A percentile compares a stretch with the other conserved stretches of the same genome.
phyloP scores from a whole-genome alignment of 2,113 vertebrate species.

The Cyprinodon brontotheroides region DNA sequence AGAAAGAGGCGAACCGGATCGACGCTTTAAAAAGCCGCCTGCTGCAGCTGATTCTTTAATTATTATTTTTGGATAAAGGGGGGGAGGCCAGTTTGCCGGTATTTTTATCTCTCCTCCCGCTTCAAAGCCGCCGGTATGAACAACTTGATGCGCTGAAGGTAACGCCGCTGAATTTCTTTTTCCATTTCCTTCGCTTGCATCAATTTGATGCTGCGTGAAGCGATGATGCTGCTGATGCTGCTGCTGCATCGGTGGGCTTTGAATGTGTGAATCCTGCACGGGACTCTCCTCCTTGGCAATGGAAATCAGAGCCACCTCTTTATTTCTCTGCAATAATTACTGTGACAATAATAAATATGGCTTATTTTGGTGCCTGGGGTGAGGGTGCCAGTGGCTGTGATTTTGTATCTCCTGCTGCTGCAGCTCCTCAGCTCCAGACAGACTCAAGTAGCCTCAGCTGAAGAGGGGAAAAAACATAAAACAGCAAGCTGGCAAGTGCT shows the following conservation, averaged over 20 bases:
- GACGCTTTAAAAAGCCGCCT: constrained; percentile 18
- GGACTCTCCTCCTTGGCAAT: constrained; percentile 35
- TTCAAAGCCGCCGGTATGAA: constrained; percentile 50
- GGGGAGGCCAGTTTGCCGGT: constrained; percentile 55
- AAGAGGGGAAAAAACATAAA: constrained; percentile 42
- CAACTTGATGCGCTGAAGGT: constrained; percentile 42
- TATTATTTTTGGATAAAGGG: not conserved
- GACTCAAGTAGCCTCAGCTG: constrained; percentile 62
- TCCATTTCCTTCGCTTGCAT: constrained; percentile 24
- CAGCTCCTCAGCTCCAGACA: constrained; percentile 66
- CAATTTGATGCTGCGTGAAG: constrained; percentile 62
- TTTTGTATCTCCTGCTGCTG: constrained; percentile 65
- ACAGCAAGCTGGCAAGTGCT: constrained; percentile 45
- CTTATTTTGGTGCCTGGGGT: constrained; percentile 51
- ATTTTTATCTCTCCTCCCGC: constrained; percentile 32
- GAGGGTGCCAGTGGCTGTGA: constrained; percentile 64
- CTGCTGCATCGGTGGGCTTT: constrained; percentile 58
- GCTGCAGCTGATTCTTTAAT: constrained; percentile 46
- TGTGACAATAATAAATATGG: constrained; percentile 13
- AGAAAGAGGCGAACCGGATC: constrained; percentile 15
- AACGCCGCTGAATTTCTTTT: constrained; percentile 37
- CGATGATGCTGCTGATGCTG: not conserved
- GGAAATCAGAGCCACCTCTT: constrained; percentile 24
- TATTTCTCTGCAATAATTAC: constrained; percentile 30
- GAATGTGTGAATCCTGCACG: constrained; percentile 53